Evolutionary conservation across 2,888 invertebrate genomes (phyloP).

Genomic region (Abrostola triplasia): DNA sequence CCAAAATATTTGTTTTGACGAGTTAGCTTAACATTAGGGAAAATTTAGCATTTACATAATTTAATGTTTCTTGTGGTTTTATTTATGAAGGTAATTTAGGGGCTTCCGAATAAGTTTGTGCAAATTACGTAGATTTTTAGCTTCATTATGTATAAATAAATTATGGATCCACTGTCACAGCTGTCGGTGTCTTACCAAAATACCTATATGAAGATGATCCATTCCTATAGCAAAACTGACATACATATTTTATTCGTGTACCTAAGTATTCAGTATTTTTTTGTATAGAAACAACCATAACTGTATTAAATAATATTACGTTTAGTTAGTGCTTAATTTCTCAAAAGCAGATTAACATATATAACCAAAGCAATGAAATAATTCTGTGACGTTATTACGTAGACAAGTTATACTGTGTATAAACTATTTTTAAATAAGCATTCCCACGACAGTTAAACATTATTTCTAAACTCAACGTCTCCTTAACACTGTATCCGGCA

Average conservation of each 20-base stretch:
- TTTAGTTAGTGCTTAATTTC: too few species aligned
- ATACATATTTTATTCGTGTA: too few species aligned
- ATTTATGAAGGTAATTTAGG: constrained; percentile 29
- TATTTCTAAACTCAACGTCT: constrained; percentile 47
- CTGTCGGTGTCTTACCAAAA: neutral
- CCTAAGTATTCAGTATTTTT: too few species aligned
- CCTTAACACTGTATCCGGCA: constrained; percentile 58
- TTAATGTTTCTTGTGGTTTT: constrained; percentile 35
- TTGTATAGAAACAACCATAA: too few species aligned
- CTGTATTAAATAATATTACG: too few species aligned
- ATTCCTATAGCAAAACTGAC: neutral
- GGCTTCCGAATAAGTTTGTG: neutral
- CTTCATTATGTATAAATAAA: neutral
- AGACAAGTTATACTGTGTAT: too few species aligned
- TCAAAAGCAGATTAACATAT: too few species aligned
- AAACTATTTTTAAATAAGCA: neutral
- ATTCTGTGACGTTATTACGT: too few species aligned
- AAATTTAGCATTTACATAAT: constrained; percentile 33
- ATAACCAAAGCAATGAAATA: too few species aligned
- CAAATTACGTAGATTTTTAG: constrained; percentile 2
- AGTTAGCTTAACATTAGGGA: constrained; percentile 29
- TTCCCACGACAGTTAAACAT: constrained; percentile 23
- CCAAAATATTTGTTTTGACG: constrained; percentile 42
- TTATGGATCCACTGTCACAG: neutral
- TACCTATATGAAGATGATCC: neutral